Evolutionary conservation across 2,113 vertebrate species (phyloP).

Genomic region (Morone chrysops): DNA sequence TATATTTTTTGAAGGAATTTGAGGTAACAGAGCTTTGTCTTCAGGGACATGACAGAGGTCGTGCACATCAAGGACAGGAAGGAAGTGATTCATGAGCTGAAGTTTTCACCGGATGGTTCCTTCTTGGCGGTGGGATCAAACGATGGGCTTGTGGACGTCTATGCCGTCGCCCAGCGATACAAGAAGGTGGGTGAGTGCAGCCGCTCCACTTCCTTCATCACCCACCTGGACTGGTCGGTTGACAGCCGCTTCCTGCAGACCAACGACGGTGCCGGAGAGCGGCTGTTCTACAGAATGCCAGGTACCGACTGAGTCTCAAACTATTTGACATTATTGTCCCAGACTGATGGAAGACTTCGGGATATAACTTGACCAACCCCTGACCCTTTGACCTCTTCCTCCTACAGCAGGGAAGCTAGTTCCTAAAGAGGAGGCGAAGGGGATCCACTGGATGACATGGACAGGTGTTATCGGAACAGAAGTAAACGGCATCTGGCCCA

Average conservation of each 20-base stretch:
- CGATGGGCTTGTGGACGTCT: slow-evolving; percentile 93
- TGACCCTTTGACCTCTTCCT: slow-evolving; percentile 27
- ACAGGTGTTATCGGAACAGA: slow-evolving; percentile 93
- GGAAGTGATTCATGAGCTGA: slow-evolving; percentile 98
- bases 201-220: slow-evolving; percentile 94
- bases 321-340: not conserved
- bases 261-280: slow-evolving; percentile 93
- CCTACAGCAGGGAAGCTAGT: slow-evolving; percentile 90
- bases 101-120: slow-evolving; percentile 95
- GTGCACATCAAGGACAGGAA: slow-evolving; percentile 98
- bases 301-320: slow-evolving; percentile 80
- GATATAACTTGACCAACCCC: no score
- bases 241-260: slow-evolving; percentile 96
- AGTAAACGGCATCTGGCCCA: slow-evolving; percentile 96
- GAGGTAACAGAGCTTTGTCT: not conserved
- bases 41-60: slow-evolving; percentile 98
- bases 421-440: slow-evolving; percentile 93
- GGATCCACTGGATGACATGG: slow-evolving; percentile 95
- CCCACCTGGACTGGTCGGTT: slow-evolving; percentile 97
- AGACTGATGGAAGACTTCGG: not conserved
- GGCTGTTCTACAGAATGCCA: slow-evolving; percentile 96
- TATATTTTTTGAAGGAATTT: not conserved
- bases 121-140: slow-evolving; percentile 97
- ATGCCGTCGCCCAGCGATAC: slow-evolving; percentile 93
- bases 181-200: slow-evolving; percentile 97